Evolutionary conservation across 2,888 invertebrate genomes (phyloP).

Genomic region (Octodonta nipae): DNA sequence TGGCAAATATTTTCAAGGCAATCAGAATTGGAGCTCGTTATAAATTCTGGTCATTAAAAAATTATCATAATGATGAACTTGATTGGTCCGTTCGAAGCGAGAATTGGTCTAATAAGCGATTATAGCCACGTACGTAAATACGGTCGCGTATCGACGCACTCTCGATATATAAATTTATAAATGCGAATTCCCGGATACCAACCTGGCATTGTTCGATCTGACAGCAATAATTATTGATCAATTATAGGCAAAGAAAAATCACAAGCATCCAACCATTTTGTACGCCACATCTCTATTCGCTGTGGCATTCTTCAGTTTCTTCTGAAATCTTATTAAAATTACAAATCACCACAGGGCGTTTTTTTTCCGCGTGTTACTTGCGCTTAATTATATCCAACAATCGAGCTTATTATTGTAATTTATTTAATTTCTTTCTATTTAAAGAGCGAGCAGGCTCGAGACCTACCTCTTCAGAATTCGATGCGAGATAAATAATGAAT

Average conservation of each 20-base stretch:
- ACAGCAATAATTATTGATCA: slow-evolving; percentile 30
- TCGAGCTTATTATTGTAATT: slow-evolving; percentile 2
- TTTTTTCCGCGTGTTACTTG: slow-evolving; percentile 6
- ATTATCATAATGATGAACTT: no score
- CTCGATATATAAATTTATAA: slow-evolving; percentile 15
- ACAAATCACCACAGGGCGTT: slow-evolving; percentile 10
- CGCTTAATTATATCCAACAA: slow-evolving; percentile 2
- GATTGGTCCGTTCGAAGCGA: no score
- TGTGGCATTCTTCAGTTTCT: slow-evolving; percentile 20
- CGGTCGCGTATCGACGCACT: slow-evolving; percentile 17
- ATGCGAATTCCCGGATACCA: slow-evolving; percentile 21
- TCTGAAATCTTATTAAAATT: slow-evolving; percentile 16
- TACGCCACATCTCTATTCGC: slow-evolving; percentile 22
- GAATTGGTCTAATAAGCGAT: slow-evolving; percentile 19
- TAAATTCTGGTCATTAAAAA: no score
- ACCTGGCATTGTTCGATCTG: slow-evolving; percentile 24
- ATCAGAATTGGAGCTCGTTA: no score
- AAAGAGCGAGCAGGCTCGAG: not conserved
- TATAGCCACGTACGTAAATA: slow-evolving; percentile 21
- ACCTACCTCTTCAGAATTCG: not conserved
- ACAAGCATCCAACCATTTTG: slow-evolving; percentile 23
- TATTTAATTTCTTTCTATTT: slow-evolving; percentile 2
- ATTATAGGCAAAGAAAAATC: slow-evolving; percentile 25
- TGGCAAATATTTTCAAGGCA: no score
- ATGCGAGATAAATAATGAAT: not conserved